Conservation (phyloP, 2,113 vertebrate genomes). For the Cromileptes altivelis region DNA sequence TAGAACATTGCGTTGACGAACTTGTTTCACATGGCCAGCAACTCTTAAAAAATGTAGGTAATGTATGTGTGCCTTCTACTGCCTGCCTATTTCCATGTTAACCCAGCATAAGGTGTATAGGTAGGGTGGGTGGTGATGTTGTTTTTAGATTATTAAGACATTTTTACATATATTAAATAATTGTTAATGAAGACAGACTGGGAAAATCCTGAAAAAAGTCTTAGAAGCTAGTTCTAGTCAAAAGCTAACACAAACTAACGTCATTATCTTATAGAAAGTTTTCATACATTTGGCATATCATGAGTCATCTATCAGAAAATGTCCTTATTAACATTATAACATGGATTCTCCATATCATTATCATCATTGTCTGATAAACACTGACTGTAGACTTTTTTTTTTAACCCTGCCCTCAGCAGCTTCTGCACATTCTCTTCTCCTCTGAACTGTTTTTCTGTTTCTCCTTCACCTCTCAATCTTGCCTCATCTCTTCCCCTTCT, state of each 20-base stretch:
- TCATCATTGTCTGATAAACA: neutral
- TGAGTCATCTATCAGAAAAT: neutral
- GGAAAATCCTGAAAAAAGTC: neutral
- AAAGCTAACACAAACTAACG: neutral
- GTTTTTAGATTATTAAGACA: neutral
- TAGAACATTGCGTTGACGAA: too few relatives aligned
- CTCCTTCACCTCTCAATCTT: conserved; percentile 14
- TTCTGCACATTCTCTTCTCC: neutral
- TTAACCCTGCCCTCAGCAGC: neutral
- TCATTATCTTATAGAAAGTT: neutral
- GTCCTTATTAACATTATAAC: too few relatives aligned
- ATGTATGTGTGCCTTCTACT: too few relatives aligned
- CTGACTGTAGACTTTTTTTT: neutral
- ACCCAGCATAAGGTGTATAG: too few relatives aligned
- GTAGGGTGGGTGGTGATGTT: too few relatives aligned
- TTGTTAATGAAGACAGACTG: neutral
- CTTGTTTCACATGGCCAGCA: too few relatives aligned
- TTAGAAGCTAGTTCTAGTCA: neutral
- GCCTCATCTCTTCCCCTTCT: neutral
- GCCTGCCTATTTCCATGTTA: too few relatives aligned
- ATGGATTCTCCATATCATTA: neutral
- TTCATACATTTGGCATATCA: neutral
- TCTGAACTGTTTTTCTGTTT: conserved; percentile 3
- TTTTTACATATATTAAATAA: neutral
- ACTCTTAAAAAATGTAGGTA: too few relatives aligned